A percentile compares a stretch with the other conserved stretches of the same genome.
Evolutionary conservation across 2,888 invertebrate species (phyloP).

Genomic region (Drosophila longiperda): DNA sequence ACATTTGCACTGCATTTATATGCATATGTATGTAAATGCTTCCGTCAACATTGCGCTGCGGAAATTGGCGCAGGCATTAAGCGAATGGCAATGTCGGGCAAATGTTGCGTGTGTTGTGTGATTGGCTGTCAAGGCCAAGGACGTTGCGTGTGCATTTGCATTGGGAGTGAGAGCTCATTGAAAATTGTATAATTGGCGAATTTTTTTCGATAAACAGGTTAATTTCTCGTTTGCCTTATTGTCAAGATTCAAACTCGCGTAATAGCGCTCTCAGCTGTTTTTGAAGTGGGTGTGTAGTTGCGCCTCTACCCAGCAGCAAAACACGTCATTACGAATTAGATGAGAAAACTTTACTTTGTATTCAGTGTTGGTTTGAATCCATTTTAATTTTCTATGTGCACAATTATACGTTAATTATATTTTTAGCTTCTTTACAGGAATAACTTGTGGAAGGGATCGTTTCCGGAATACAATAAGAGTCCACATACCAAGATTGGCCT

Average conservation of each 20-base stretch:
- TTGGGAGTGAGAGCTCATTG: slow-evolving; percentile 9
- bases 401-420: not conserved
- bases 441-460: not conserved
- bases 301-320: not conserved
- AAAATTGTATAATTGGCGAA: not conserved
- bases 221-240: slow-evolving; percentile 3
- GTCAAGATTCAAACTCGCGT: slow-evolving; percentile 36
- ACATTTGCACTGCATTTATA: slow-evolving; percentile 16
- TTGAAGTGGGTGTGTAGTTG: slow-evolving; percentile 4
- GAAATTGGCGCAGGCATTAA: slow-evolving; percentile 67
- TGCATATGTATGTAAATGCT: slow-evolving; percentile 41
- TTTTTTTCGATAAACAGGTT: slow-evolving; percentile 21
- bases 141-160: slow-evolving; percentile 43
- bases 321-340: not conserved
- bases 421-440: not conserved
- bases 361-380: not conserved
- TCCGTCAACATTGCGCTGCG: slow-evolving; percentile 70
- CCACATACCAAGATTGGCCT: no score
- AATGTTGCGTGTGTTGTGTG: slow-evolving; percentile 23
- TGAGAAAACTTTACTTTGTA: not conserved
- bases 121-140: slow-evolving; percentile 69
- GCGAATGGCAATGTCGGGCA: slow-evolving; percentile 7
- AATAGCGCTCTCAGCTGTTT: slow-evolving; percentile 34
- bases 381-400: not conserved
- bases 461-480: no score